These are phyloP conservation scores for Scomber scombrus DNA, from an alignment of 2,113 vertebrate species.

Conservation along the genomic window DNA sequence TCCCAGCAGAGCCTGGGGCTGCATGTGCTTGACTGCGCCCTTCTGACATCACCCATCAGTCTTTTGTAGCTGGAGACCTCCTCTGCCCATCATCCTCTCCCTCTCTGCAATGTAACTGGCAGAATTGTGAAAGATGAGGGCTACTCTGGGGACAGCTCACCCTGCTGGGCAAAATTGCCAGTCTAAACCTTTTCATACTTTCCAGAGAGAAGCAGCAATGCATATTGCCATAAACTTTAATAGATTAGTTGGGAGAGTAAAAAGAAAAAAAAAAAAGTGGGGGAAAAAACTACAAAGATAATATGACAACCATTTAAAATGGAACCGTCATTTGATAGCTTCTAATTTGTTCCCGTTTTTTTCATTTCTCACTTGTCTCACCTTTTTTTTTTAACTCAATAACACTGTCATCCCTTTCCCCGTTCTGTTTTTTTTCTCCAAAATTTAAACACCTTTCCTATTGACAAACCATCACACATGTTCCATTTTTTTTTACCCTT, in stretches of 20 bases:
- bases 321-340: slow-evolving; percentile 2
- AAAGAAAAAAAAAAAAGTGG: not conserved
- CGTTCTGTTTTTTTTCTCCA: not conserved
- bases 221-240: not conserved
- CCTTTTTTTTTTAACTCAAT: not conserved
- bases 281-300: not conserved
- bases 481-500: not conserved
- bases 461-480: slow-evolving; percentile 1
- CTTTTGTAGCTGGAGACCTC: slow-evolving; percentile 57
- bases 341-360: slow-evolving; percentile 12
- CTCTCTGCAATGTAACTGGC: slow-evolving; percentile 15
- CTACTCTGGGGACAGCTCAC: slow-evolving; percentile 42
- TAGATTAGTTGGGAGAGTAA: not conserved
- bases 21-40: slow-evolving; percentile 63
- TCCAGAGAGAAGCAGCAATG: not conserved
- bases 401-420: not conserved
- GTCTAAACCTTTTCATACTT: slow-evolving; percentile 14
- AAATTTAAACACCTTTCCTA: not conserved
- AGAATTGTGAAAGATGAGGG: slow-evolving; percentile 51
- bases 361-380: not conserved
- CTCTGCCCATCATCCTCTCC: slow-evolving; percentile 48
- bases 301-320: slow-evolving; percentile 1
- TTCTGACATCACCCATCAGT: slow-evolving; percentile 71
- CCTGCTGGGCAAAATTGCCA: slow-evolving; percentile 34
- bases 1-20: slow-evolving; percentile 59